Percentiles rank a stretch among this genome's conserved stretches.
phyloP scores from a whole-genome alignment of 2,888 invertebrate genomes.

The Doris montereyensis region DNA sequence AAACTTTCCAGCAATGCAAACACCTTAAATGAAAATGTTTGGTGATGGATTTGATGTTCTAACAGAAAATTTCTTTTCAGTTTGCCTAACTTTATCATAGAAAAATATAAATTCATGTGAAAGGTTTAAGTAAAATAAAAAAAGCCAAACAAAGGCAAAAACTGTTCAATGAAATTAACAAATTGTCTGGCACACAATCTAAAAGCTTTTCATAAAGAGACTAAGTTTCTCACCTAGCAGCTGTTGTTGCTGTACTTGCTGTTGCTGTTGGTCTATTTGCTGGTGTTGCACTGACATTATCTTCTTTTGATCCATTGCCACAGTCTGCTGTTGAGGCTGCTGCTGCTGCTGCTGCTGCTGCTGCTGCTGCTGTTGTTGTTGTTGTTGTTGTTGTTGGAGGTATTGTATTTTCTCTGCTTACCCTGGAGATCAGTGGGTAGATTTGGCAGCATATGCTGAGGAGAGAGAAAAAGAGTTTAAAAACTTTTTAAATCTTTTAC shows the following conservation, averaged over 20 bases:
- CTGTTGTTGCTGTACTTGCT: conserved; percentile 46
- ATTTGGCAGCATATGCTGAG: conserved; percentile 32
- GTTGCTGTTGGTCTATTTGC: conserved; percentile 32
- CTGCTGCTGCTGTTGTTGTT: conserved; percentile 31
- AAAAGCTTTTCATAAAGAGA: background rate
- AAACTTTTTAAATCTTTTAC: too few relatives aligned
- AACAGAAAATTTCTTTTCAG: too few relatives aligned
- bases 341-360: conserved; percentile 4
- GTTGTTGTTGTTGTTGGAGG: conserved; percentile 50
- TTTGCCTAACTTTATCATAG: too few relatives aligned
- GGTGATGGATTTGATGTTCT: too few relatives aligned
- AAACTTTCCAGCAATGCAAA: too few relatives aligned
- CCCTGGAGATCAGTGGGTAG: conserved; percentile 40
- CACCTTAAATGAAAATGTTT: too few relatives aligned
- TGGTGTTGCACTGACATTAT: conserved; percentile 35
- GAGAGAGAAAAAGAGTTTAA: background rate
- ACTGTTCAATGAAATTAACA: too few relatives aligned
- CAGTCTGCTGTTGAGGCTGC: conserved; percentile 9
- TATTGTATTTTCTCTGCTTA: conserved; percentile 48
- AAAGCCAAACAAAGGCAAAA: too few relatives aligned
- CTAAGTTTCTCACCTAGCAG: conserved; percentile 49
- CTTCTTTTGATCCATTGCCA: conserved; percentile 36
- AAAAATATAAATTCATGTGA: too few relatives aligned
- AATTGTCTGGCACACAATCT: too few relatives aligned
- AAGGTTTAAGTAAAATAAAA: too few relatives aligned